These are phyloP conservation scores for Esox lucius DNA, from an alignment of 2,797 vertebrate genomes.

Conservation along the genomic window DNA sequence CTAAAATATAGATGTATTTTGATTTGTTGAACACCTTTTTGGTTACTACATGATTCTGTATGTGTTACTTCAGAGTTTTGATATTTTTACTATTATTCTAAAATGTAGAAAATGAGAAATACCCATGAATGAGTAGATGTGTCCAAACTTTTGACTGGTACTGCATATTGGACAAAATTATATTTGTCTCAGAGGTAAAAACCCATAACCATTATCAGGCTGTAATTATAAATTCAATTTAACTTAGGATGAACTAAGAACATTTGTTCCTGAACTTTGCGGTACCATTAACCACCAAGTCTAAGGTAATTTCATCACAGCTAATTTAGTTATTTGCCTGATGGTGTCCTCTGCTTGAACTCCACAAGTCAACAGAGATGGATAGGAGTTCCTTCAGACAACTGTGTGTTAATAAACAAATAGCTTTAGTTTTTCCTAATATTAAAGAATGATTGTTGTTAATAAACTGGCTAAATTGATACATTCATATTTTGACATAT, in stretches of 20 bases:
- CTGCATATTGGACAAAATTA: not conserved
- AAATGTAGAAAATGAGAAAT: no score
- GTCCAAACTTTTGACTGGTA: no score
- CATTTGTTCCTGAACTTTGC: conserved; percentile 59
- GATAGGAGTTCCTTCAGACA: conserved; percentile 36
- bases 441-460: not conserved
- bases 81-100: no score
- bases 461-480: no score
- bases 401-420: conserved; percentile 29
- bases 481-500: no score
- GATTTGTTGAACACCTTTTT: no score
- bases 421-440: conserved; percentile 6
- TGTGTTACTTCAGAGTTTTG: no score
- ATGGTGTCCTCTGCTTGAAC: conserved; percentile 65
- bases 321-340: conserved; percentile 66
- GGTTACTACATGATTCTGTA: no score
- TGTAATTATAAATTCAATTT: conserved; percentile 59
- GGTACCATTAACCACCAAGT: conserved; percentile 62
- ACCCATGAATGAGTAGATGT: no score
- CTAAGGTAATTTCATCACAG: conserved; percentile 69
- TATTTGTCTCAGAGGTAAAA: not conserved
- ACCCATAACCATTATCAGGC: conserved; percentile 17
- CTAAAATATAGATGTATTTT: no score
- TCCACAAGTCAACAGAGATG: conserved; percentile 46
- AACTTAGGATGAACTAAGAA: conserved; percentile 44